Conservation (phyloP, 23 tunicate genomes). For the Styela plicata region DNA sequence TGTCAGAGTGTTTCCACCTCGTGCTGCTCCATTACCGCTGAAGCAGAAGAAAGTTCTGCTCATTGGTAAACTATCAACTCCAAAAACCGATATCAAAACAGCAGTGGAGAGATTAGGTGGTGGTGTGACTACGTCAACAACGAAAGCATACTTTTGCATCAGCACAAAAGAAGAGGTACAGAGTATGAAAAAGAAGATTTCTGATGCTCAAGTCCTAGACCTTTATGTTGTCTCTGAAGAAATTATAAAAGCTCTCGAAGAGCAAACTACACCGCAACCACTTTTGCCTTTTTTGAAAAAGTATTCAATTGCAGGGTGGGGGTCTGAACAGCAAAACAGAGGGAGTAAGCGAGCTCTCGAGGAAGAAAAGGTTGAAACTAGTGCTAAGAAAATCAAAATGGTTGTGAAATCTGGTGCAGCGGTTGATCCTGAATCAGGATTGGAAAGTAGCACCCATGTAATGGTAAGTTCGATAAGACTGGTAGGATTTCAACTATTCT, state of each 20-base stretch:
- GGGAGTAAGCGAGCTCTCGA: conserved; percentile 11
- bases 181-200: conserved; percentile 30
- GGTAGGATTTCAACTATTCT: too few relatives aligned
- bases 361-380: not conserved
- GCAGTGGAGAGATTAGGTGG: conserved; percentile 75
- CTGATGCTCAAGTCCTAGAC: conserved; percentile 45
- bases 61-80: conserved; percentile 45
- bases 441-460: conserved; percentile 50
- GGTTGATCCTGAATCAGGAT: conserved; percentile 80
- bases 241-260: conserved; percentile 37
- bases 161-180: conserved; percentile 50
- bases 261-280: conserved; percentile 17
- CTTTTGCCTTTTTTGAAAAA: conserved; percentile 62
- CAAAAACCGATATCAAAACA: conserved; percentile 53
- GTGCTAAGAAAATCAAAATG: conserved; percentile 59
- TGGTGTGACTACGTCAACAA: conserved; percentile 48
- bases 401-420: conserved; percentile 83
- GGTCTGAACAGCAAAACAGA: conserved; percentile 32
- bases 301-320: conserved; percentile 53
- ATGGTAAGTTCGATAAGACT: conserved; percentile 21
- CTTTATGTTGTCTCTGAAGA: conserved; percentile 63
- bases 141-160: conserved; percentile 64
- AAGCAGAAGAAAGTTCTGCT: conserved; percentile 53
- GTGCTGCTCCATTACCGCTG: conserved; percentile 53
- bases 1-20: conserved; percentile 71